Base-by-base conservation (phyloP, 2,113 vertebrate genomes). In the Excalfactoria chinensis region DNA sequence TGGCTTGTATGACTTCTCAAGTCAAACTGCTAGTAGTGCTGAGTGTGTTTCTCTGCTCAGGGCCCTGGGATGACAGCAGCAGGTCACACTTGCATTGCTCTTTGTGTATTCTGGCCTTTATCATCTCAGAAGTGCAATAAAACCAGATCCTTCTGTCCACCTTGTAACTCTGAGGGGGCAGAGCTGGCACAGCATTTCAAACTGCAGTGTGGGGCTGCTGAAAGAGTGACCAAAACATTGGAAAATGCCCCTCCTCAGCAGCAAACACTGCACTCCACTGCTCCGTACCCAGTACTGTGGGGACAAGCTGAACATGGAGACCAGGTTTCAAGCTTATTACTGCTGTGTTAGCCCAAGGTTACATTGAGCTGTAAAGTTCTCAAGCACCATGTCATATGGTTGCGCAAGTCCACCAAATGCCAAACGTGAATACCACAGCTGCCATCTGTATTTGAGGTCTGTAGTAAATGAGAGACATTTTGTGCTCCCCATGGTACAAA, bases 331-430 rank as follows among this genome's bases (percentile, higher is more conserved):
- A 1, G 53, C 8, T 3, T 18, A 58, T 11, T 22, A 28, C 26
- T 23, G 34, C 58, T 13, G 0, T 7, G 20, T 4, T 49, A 22
- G 59, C 64, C 26, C 44, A 16, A 26, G 37, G 4, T 18, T 21
- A 25, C 19, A 1, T 32, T 19, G 56, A 32, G 0, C n/a, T 0
- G 0, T 28, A 37, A 62, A 48, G 15, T 12, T 53, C 46, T 62
- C 40, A 4, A 43, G 43, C 41, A 19, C 26, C 48, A 35, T 18
- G 43, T 46, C 35, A 10, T 28, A 43, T 18, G 8, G 28, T 18
- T 37, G 17, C 15, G n/a, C 4, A 1, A 34, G 66, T 34, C 41
- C 17, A 34, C 32, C 22, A 40, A 13, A 28, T 30, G 32, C n/a
- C 55, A 32, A 34, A 26, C 3, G 60, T 13, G 63, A 69, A 44